Percentiles rank a stretch among this genome's conserved stretches.
Conservation (phyloP, 1,140 invertebrate genomes). For the Hycleus phaleratus region DNA sequence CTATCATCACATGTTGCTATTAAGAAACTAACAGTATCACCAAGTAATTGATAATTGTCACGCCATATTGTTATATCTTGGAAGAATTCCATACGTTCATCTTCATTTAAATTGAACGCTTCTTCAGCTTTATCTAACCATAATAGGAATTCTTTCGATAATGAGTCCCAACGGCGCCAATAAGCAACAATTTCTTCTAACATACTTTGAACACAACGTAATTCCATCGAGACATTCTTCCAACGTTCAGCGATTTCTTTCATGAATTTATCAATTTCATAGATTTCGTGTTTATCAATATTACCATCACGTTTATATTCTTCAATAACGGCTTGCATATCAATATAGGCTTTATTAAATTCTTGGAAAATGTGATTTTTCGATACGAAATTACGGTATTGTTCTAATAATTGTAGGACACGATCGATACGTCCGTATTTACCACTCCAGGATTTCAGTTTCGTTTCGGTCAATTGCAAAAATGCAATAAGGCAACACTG, state of each 20-base stretch:
- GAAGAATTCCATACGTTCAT: conserved; percentile 82
- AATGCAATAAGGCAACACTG: conserved; percentile 84
- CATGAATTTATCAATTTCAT: conserved; percentile 76
- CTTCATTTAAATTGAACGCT: conserved; percentile 68
- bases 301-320: conserved; percentile 83
- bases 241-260: conserved; percentile 79
- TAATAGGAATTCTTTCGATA: conserved; percentile 63
- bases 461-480: conserved; percentile 80
- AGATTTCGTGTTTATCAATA: conserved; percentile 65
- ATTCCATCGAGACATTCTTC: conserved; percentile 82
- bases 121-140: conserved; percentile 78
- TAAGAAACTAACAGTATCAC: conserved; percentile 80
- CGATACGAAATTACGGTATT: conserved; percentile 87
- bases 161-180: conserved; percentile 75
- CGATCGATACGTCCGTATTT: conserved; percentile 81
- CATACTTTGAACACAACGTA: conserved; percentile 82
- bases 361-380: conserved; percentile 88
- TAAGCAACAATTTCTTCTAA: conserved; percentile 81
- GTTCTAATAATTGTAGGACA: conserved; percentile 74
- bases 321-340: conserved; percentile 86
- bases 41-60: conserved; percentile 74
- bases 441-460: conserved; percentile 78
- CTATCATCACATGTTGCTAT: conserved; percentile 78
- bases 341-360: conserved; percentile 84
- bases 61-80: conserved; percentile 84